phyloP scores from a whole-genome alignment of 2,888 invertebrate genomes.

The Tanypteryx hageni region DNA sequence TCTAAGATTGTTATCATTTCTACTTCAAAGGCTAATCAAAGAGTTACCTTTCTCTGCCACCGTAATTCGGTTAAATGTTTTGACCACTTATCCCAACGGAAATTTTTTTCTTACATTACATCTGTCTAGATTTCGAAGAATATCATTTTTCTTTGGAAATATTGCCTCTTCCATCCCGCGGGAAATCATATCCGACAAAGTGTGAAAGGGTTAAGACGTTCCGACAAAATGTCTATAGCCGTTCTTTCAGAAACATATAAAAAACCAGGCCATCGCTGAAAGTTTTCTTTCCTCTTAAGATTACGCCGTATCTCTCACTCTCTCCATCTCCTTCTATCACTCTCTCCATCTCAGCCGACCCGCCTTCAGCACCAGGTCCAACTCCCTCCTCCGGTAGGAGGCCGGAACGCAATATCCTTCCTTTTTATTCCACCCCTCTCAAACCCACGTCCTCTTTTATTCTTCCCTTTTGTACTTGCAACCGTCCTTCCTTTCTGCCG shows the following conservation, averaged over 20 bases:
- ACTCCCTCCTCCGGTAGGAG: background rate
- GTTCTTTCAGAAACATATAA: background rate
- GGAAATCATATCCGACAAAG: conserved; percentile 29
- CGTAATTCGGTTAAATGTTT: background rate
- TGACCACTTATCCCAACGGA: background rate
- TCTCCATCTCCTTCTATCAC: background rate
- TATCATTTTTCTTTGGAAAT: background rate
- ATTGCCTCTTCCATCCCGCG: background rate
- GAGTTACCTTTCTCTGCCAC: background rate
- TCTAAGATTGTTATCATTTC: too few relatives aligned
- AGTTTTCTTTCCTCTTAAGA: background rate
- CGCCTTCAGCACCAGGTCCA: background rate
- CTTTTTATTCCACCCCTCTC: background rate
- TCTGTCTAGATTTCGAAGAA: background rate
- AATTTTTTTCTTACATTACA: background rate
- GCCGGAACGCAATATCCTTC: background rate
- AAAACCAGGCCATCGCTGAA: background rate
- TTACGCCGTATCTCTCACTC: background rate
- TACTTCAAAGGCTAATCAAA: background rate
- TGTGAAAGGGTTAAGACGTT: background rate
- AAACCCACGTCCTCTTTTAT: background rate
- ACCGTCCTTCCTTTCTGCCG: background rate
- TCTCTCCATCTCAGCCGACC: background rate
- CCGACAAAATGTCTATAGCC: background rate
- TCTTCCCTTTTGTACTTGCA: conserved; percentile 15